These are phyloP conservation scores for Ammospiza caudacuta DNA, from an alignment of 2,113 vertebrate species.

Conservation along the genomic window DNA sequence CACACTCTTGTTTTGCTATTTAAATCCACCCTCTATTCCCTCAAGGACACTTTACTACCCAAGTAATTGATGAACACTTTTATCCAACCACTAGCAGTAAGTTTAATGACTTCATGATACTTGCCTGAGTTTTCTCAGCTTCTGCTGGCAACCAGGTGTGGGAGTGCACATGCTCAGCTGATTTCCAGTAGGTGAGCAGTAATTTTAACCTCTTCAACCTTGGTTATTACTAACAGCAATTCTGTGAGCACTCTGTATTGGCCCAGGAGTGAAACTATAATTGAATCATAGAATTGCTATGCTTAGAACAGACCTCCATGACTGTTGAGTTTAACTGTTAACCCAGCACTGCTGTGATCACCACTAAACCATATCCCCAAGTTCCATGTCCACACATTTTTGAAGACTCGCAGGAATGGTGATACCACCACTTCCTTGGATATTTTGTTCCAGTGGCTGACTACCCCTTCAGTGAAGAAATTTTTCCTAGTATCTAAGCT, in stretches of 20 bases:
- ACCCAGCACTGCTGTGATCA: neutral
- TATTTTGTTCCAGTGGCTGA: neutral
- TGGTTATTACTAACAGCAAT: neutral
- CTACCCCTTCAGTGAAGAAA: neutral
- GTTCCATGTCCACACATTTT: rapidly evolving
- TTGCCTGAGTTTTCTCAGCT: neutral
- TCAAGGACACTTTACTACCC: neutral
- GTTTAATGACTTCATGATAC: neutral
- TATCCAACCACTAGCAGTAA: neutral
- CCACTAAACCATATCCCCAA: neutral
- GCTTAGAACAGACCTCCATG: neutral
- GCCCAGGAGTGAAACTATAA: neutral
- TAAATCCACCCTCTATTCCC: neutral
- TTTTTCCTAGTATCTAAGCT: neutral
- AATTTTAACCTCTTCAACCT: neutral
- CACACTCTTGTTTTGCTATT: neutral
- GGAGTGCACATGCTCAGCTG: neutral
- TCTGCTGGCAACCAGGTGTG: neutral
- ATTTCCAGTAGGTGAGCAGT: neutral
- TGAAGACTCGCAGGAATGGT: neutral
- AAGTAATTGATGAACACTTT: neutral
- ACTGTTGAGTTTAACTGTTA: neutral
- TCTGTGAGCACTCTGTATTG: neutral
- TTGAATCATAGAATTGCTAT: neutral
- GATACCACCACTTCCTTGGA: neutral